These are phyloP conservation scores for Hylaeus anthracinus DNA, from an alignment of 1,140 invertebrate genomes.

Conservation along the genomic window DNA sequence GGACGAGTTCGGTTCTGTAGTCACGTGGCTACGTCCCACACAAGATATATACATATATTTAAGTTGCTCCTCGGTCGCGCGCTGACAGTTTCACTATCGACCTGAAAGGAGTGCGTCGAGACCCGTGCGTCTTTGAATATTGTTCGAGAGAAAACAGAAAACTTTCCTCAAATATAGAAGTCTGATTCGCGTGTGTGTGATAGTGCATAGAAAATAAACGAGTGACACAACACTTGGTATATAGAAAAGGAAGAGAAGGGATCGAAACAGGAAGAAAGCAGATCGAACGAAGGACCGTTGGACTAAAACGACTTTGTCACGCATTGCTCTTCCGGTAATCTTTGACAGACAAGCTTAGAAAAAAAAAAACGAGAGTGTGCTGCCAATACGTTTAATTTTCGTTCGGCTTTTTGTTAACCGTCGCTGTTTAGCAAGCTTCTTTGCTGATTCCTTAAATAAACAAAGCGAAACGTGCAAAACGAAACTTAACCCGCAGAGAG, in stretches of 20 bases:
- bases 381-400: constrained; percentile 31
- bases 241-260: constrained; percentile 21
- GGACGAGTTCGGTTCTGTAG: constrained; percentile 25
- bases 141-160: background rate
- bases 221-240: constrained; percentile 9
- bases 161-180: constrained; percentile 30
- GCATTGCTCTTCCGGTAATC: constrained; percentile 32
- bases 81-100: constrained; percentile 65
- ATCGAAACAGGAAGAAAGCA: constrained; percentile 21
- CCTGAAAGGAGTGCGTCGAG: background rate
- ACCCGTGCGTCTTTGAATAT: background rate
- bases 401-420: constrained; percentile 43
- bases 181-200: constrained; percentile 9
- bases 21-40: constrained; percentile 62
- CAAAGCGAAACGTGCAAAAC: constrained; percentile 5
- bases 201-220: constrained; percentile 34
- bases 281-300: constrained; percentile 8
- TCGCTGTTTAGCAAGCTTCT: constrained; percentile 46
- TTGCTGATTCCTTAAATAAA: constrained; percentile 16
- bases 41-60: constrained; percentile 60
- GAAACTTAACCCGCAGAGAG: constrained; percentile 19
- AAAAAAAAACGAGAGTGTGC: constrained; percentile 25
- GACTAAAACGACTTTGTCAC: constrained; percentile 14
- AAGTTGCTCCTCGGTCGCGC: constrained; percentile 53
- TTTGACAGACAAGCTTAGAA: constrained; percentile 32